Conservation (phyloP, 2,797 vertebrate genomes). For the Bradypodion ventrale region DNA sequence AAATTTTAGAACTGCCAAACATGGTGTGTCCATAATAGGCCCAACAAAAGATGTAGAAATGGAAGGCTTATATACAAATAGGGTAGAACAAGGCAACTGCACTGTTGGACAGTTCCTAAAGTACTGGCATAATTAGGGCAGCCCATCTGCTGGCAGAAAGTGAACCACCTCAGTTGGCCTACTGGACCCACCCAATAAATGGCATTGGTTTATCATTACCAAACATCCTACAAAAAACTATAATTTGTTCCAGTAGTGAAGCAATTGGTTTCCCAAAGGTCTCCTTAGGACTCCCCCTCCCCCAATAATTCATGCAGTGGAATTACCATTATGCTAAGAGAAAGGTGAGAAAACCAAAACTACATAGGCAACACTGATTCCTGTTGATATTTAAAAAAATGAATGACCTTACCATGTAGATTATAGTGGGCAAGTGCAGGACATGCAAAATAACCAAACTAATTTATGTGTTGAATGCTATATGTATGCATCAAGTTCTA, state of each 20-base stretch:
- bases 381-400: background rate
- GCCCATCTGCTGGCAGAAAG: background rate
- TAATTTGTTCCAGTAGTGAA: background rate
- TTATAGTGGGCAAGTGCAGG: background rate
- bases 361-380: background rate
- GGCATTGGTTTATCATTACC: background rate
- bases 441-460: background rate
- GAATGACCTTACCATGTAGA: background rate
- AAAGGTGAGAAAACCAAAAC: background rate
- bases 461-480: background rate
- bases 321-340: background rate
- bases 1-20: background rate
- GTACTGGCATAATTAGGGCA: background rate
- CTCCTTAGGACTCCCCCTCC: background rate
- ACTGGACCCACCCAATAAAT: background rate
- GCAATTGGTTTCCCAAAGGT: background rate
- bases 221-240: background rate
- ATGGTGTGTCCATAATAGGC: background rate
- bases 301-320: background rate
- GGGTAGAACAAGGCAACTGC: background rate
- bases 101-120: background rate
- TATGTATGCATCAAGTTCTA: background rate
- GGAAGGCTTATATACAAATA: background rate
- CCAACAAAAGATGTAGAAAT: background rate
- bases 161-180: background rate